Percentiles rank a stretch among this genome's conserved stretches.
Conservation (phyloP, 1,140 invertebrate species). For the Drosophila nasuta region DNA sequence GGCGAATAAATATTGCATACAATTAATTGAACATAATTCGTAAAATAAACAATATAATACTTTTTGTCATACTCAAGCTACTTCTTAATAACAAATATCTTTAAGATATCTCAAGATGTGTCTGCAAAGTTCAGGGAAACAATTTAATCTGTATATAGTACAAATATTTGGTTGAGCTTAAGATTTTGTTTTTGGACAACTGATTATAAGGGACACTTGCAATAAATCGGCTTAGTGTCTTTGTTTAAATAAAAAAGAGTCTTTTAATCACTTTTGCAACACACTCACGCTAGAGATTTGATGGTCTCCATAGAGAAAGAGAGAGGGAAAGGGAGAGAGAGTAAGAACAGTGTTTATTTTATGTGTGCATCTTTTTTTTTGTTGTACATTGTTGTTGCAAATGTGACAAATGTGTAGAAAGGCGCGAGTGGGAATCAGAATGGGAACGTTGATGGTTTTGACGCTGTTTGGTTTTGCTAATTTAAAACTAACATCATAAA, state of each 20-base stretch:
- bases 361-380: neutral
- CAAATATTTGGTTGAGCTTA: neutral
- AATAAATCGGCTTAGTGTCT: conserved; percentile 6
- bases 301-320: too few species aligned
- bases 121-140: too few species aligned
- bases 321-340: neutral
- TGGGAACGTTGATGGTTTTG: conserved; percentile 65
- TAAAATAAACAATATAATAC: too few species aligned
- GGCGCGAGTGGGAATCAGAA: conserved; percentile 32
- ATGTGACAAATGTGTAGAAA: conserved; percentile 33
- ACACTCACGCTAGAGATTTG: conserved; percentile 1
- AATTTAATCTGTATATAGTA: neutral
- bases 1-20: too few species aligned
- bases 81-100: too few species aligned
- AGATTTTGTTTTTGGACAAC: neutral
- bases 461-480: conserved; percentile 76
- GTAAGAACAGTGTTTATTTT: conserved; percentile 1
- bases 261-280: conserved; percentile 24
- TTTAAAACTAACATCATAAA: conserved; percentile 83
- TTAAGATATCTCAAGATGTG: too few species aligned
- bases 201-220: conserved; percentile 5
- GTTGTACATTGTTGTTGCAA: neutral
- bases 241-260: conserved; percentile 17
- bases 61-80: neutral
- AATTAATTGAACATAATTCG: too few species aligned